These are phyloP conservation scores for Brachymystax lenok DNA, from an alignment of 2,797 vertebrate genomes.

Conservation along the genomic window DNA sequence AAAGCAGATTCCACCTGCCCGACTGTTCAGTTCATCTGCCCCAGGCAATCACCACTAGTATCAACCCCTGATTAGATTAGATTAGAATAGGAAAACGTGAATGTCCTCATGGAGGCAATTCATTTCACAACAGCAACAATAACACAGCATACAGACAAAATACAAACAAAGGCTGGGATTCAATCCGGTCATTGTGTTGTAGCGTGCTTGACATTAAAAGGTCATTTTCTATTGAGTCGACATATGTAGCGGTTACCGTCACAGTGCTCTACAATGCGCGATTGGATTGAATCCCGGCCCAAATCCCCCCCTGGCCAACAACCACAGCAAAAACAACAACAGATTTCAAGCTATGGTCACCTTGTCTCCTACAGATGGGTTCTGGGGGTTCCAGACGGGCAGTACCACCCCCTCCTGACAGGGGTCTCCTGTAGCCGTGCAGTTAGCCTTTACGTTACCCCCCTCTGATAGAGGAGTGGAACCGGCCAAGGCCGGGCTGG, in stretches of 20 bases:
- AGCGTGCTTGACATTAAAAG: background rate
- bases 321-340: background rate
- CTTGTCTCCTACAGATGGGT: conserved; percentile 83
- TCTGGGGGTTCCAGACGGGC: conserved; percentile 84
- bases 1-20: too few relatives aligned
- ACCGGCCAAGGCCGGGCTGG: conserved; percentile 22
- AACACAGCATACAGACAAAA: background rate
- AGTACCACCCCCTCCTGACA: conserved; percentile 80
- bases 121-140: background rate
- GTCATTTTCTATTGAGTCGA: background rate
- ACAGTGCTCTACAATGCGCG: background rate
- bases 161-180: background rate
- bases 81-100: background rate
- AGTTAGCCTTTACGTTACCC: conserved; percentile 52
- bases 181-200: background rate
- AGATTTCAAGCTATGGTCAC: background rate
- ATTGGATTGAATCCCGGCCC: background rate
- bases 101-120: background rate
- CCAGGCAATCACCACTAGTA: too few relatives aligned
- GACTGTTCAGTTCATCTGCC: too few relatives aligned
- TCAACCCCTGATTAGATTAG: too few relatives aligned
- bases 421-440: conserved; percentile 62
- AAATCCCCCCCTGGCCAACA: background rate
- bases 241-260: background rate
- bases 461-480: conserved; percentile 14